Base-by-base conservation (phyloP, 2,113 vertebrate species). In the Caretta caretta region DNA sequence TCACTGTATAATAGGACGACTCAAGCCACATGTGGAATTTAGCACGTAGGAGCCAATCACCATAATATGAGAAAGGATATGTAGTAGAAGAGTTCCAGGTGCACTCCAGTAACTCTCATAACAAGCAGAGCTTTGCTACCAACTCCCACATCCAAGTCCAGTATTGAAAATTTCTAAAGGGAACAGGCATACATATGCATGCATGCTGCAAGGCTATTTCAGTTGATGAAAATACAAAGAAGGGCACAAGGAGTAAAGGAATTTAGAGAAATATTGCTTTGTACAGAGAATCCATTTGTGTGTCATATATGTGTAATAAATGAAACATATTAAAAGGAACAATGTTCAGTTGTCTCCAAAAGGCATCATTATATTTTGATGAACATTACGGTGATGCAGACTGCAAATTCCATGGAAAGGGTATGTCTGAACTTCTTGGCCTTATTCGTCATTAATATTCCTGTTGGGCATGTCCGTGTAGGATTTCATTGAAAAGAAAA, bases 101-200 rank as follows among this genome's bases (percentile, higher is more conserved):
- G 10, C 31, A 20, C 4, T 46, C 6, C 80, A 85, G 29, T 29
- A 94, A 54, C 49, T 72, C 90, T 25, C n/a, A 86, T n/a, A 69
- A 69, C 16, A 69, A 69, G 7, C 29, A 4, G 4, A 0, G 1
- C 20, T 3, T 27, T 35, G 0, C 0, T 27, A 11, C 31, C 65
- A 1, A 0, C 5, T 3, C 3, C 4, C 1, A 20, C 5, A 38
- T 5, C 4, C 35, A 65, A 81, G 46, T 1, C 6, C 12, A 46
- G 24, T 78, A 78, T 16, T 48, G 65, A 48, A 78, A 29, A 78
- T 78, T 78, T 78, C 42, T 78, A 48, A 27, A 78, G 42, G 24
- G 38, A 78, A 78, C 5, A 8, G 25, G 75, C 75, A 78, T 72
- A 38, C 20, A 9, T n/a, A n/a, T n/a, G 16, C 20, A 14, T 48